These are phyloP conservation scores for Acanthosepion pharaonis DNA, from an alignment of 2,888 invertebrate species.

Conservation along the genomic window DNA sequence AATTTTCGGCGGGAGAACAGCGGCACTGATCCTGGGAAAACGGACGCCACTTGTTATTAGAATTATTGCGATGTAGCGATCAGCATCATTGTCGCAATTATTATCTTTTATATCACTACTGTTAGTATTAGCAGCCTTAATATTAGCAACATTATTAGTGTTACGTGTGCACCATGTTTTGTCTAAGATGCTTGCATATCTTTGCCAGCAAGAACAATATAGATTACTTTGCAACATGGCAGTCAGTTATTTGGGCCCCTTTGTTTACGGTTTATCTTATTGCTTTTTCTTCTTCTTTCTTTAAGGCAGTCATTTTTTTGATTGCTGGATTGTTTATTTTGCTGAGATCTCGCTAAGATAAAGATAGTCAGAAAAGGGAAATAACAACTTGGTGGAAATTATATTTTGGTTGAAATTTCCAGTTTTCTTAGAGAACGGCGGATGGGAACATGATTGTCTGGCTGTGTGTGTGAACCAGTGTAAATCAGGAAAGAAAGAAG, in stretches of 20 bases:
- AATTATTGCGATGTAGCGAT: neutral
- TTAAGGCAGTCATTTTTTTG: neutral
- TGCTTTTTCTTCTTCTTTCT: neutral
- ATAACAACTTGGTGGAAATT: neutral
- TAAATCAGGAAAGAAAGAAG: neutral
- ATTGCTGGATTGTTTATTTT: slow-evolving; percentile 5
- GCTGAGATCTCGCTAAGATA: neutral
- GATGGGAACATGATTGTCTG: neutral
- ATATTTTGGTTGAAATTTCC: neutral
- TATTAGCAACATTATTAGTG: neutral
- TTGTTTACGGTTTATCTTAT: neutral
- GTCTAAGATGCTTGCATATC: neutral
- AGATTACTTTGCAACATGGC: neutral
- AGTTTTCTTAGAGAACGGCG: neutral
- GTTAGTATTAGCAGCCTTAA: neutral
- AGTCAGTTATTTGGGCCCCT: neutral
- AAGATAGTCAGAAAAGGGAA: neutral
- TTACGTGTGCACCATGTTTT: slow-evolving; percentile 21
- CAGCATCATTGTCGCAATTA: slow-evolving; percentile 33
- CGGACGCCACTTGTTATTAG: slow-evolving; percentile 33
- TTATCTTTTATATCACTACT: neutral
- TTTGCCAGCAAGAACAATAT: neutral
- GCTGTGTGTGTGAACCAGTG: neutral
- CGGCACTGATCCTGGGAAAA: neutral
- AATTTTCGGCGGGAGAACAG: neutral